Conservation (phyloP, 2,797 vertebrate species). For the Falco novaeseelandiae region DNA sequence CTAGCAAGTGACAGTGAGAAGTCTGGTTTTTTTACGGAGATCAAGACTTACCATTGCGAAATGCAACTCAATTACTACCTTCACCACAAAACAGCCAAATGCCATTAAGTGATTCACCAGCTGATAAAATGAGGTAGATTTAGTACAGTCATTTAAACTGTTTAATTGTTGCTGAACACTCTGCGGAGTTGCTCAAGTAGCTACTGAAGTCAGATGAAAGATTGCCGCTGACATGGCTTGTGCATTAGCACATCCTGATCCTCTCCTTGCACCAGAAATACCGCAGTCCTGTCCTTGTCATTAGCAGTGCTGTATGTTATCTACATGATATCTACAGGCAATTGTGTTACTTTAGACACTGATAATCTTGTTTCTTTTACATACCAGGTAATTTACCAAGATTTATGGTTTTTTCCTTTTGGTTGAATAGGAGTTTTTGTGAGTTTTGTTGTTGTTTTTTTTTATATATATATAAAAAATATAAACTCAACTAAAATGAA, state of each 20-base stretch:
- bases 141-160: not conserved
- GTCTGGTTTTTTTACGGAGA: not conserved
- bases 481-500: not conserved
- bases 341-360: not conserved
- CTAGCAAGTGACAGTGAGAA: not conserved
- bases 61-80: not conserved
- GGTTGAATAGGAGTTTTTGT: too few relatives aligned
- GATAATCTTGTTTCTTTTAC: not conserved
- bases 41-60: not conserved
- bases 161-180: not conserved
- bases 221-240: not conserved
- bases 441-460: too few relatives aligned
- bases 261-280: not conserved
- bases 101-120: not conserved
- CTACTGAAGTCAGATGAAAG: not conserved
- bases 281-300: rapidly evolving
- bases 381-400: not conserved
- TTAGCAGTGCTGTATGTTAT: not conserved
- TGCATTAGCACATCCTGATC: rapidly evolving
- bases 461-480: not conserved
- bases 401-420: rapidly evolving
- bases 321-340: not conserved
- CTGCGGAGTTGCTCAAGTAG: not conserved
- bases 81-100: not conserved
- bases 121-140: not conserved